These are phyloP conservation scores for Perithous albicinctus DNA, from an alignment of 2,888 invertebrate genomes.

Conservation along the genomic window DNA sequence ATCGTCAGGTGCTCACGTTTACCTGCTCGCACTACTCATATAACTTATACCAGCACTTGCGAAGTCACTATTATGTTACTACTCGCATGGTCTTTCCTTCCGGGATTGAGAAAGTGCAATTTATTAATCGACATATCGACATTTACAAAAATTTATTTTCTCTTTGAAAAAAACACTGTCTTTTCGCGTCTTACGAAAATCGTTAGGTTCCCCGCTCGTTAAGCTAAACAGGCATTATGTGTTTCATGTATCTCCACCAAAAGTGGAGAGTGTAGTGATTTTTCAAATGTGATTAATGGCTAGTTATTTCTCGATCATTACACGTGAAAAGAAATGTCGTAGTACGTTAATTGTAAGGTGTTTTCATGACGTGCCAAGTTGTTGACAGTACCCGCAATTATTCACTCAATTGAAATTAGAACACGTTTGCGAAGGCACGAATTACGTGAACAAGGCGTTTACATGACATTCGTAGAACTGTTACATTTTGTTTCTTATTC, in stretches of 20 bases:
- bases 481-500: slow-evolving; percentile 51
- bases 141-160: slow-evolving; percentile 16
- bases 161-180: no score
- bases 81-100: slow-evolving; percentile 30
- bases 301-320: neutral
- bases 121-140: slow-evolving; percentile 40
- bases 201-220: no score
- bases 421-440: neutral
- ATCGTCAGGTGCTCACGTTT: slow-evolving; percentile 8
- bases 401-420: slow-evolving; percentile 4
- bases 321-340: neutral
- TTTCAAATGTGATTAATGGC: no score
- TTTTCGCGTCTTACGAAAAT: neutral
- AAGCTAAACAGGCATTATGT: no score
- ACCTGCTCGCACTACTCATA: slow-evolving; percentile 35
- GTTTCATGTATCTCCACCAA: no score
- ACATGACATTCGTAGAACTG: slow-evolving; percentile 52
- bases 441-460: slow-evolving; percentile 21
- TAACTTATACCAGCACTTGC: slow-evolving; percentile 30
- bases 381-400: slow-evolving; percentile 1
- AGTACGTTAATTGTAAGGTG: neutral
- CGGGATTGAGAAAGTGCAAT: slow-evolving; percentile 50
- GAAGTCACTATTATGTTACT: slow-evolving; percentile 5
- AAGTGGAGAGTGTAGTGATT: neutral
- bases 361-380: slow-evolving; percentile 4